phyloP scores from a whole-genome alignment of 2,888 invertebrate species.

The Galeruca laticollis region DNA sequence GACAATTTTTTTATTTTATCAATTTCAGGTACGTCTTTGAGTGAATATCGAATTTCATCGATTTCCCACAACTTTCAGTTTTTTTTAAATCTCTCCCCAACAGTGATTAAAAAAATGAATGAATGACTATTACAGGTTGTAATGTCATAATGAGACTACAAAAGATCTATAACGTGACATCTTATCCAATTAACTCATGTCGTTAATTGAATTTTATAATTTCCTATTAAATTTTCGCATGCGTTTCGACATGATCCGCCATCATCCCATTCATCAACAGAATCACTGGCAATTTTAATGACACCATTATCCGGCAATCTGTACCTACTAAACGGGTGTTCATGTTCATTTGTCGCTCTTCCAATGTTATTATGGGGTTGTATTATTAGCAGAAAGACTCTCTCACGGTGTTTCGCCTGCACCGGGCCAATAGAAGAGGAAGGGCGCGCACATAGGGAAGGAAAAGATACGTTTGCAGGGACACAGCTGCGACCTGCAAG shows the following conservation, averaged over 20 bases:
- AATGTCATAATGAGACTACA: too few relatives aligned
- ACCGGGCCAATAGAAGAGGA: slow-evolving; percentile 32
- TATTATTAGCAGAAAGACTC: slow-evolving; percentile 24
- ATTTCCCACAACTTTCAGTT: too few relatives aligned
- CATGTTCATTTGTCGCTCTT: slow-evolving; percentile 13
- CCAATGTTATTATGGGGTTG: slow-evolving; percentile 14
- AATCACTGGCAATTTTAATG: slow-evolving; percentile 30
- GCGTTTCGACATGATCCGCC: neutral
- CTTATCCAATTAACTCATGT: too few relatives aligned
- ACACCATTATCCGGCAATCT: slow-evolving; percentile 30
- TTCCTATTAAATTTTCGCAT: too few relatives aligned
- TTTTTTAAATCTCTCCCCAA: too few relatives aligned
- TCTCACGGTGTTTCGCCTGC: slow-evolving; percentile 34
- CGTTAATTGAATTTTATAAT: too few relatives aligned
- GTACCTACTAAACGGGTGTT: slow-evolving; percentile 36
- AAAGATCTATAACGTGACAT: too few relatives aligned
- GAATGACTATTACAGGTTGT: too few relatives aligned
- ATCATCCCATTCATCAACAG: slow-evolving; percentile 21
- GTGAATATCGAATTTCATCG: too few relatives aligned
- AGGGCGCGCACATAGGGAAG: slow-evolving; percentile 26
- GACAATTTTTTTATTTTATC: too few relatives aligned
- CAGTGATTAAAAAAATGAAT: too few relatives aligned
- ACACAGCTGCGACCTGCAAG: slow-evolving; percentile 62
- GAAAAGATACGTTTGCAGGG: slow-evolving; percentile 27
- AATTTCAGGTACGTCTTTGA: too few relatives aligned